Evolutionary conservation across 2,888 invertebrate genomes (phyloP).

Genomic region (Sisyra nigra): DNA sequence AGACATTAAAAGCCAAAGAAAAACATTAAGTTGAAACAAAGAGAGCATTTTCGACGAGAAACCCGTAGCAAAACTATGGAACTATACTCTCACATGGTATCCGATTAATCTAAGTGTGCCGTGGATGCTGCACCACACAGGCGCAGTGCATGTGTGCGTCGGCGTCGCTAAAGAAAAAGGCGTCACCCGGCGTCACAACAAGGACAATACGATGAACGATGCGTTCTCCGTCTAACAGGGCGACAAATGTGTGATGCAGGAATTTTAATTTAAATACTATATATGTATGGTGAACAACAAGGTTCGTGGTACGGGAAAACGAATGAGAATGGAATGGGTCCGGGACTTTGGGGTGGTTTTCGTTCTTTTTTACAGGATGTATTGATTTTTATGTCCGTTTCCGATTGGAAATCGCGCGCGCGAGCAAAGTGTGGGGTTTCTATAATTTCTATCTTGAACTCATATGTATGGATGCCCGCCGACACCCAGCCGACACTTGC

Average conservation of each 20-base stretch:
- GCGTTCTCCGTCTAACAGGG: neutral
- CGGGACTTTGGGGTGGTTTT: neutral
- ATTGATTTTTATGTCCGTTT: constrained; percentile 10
- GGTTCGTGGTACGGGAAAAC: neutral
- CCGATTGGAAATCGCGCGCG: constrained; percentile 9
- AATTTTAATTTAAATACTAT: constrained; percentile 10
- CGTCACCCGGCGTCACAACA: constrained; percentile 1
- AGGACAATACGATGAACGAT: neutral
- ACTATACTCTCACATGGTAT: constrained; percentile 2
- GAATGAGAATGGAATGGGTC: neutral
- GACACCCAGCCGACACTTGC: neutral
- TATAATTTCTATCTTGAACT: constrained; percentile 7
- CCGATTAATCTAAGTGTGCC: too few species aligned
- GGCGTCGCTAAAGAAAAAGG: constrained; percentile 1
- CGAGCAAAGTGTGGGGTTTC: constrained; percentile 8
- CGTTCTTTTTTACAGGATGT: constrained; percentile 9
- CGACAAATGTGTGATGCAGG: constrained; percentile 9
- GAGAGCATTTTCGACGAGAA: neutral
- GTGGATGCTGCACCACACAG: too few species aligned
- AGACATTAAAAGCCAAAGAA: constrained; percentile 6
- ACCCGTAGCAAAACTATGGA: neutral
- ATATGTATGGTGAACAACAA: constrained; percentile 3
- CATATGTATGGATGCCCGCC: constrained; percentile 2
- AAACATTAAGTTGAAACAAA: constrained; percentile 4
- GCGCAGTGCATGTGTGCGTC: neutral